A percentile compares a stretch with the other conserved stretches of the same genome.
Evolutionary conservation across 2,113 vertebrate genomes (phyloP).

Genomic region (Ophthalmolycus amberensis): DNA sequence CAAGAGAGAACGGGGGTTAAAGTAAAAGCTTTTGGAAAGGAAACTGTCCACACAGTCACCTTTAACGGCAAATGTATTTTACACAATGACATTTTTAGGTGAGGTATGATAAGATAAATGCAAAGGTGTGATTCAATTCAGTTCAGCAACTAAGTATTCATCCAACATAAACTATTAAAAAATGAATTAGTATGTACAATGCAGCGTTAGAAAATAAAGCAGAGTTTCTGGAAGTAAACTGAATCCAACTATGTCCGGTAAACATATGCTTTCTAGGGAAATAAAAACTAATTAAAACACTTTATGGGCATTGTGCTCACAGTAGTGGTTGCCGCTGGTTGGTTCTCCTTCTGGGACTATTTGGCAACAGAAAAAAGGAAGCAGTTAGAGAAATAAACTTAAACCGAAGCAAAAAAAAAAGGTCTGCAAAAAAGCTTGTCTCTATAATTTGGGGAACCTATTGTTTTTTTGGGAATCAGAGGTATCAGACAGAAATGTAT

Average conservation of each 20-base stretch:
- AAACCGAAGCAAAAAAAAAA: conserved; percentile 50
- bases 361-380: conserved; percentile 68
- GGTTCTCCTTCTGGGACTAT: conserved; percentile 79
- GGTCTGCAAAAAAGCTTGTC: conserved; percentile 31
- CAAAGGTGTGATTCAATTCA: neutral
- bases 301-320: conserved; percentile 73
- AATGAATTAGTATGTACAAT: neutral
- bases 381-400: conserved; percentile 46
- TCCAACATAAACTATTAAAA: neutral
- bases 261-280: neutral
- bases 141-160: neutral
- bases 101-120: neutral
- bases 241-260: neutral
- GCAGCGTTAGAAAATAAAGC: neutral
- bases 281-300: conserved; percentile 18
- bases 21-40: neutral
- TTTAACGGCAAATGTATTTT: neutral
- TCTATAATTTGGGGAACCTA: conserved; percentile 18
- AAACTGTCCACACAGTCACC: neutral
- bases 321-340: conserved; percentile 71
- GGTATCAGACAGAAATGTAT: neutral
- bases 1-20: conserved; percentile 3
- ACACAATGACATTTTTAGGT: neutral
- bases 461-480: conserved; percentile 3
- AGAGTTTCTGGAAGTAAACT: neutral